Evolutionary conservation across 2,113 vertebrate species (phyloP), one percentile per base, ranked within the genome.

Genomic region (Agelaius tricolor): DNA sequence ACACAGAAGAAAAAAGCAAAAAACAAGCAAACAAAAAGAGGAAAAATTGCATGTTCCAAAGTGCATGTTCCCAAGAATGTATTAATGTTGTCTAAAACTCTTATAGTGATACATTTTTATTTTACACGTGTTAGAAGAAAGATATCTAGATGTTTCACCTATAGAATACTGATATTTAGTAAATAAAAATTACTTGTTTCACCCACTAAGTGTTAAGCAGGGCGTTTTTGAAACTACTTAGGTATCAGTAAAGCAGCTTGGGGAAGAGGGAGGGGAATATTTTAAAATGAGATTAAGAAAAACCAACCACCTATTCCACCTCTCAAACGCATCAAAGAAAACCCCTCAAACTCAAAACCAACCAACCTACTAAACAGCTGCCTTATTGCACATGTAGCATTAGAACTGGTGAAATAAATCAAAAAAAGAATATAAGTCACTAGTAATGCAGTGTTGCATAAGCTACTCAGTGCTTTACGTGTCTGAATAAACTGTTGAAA

Each of bases 331-430:
- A 4, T 3, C 2, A 33, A 55, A 62, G 51, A n/a, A 8, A 6
- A 2, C 41, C 11, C 13, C 9, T 26, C 16, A 62, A 71, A 62
- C 10, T 17, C 15, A 28, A 55, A 71, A 22, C 11, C 16, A 62
- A 35, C 31, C 24, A 4, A 2, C 0, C 13, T n/a, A n/a, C 2
- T 1, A 31, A 79, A 6, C 2, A 26, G 0, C 11, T 59, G 11
- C 4, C 2, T 6, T 55, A 44, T 90, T 44, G 3, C 9, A 49
- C 4, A 31, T 3, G 24, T 43, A 59, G 33, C 7, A n/a, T 51
- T 51, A 79, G 23, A 73, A 39, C 3, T 13, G 11, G 18, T 21
- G 3, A 86, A 80, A 44, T 46, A 49, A 73, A 11, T 10, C 0
- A n/a, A 35, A 30, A 63, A 7, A 39, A 43, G 7, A 46, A 11